Conservation (phyloP, 1,140 invertebrate species). For the Charaxes varanes region DNA sequence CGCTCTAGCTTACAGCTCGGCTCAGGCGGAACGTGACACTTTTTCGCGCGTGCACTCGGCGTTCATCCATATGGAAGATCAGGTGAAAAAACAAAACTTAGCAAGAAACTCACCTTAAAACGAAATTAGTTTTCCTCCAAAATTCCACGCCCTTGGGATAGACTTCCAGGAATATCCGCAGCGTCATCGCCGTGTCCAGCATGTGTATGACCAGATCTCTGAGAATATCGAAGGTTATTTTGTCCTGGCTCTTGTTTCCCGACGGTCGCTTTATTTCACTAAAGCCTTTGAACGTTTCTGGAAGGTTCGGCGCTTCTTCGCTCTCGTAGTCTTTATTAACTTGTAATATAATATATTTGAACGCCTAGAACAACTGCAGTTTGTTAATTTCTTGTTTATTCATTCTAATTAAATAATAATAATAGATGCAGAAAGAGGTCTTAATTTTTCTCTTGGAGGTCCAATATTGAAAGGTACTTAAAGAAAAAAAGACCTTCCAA, state of each 20-base stretch:
- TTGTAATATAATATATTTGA: conserved; percentile 67
- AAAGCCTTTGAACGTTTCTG: conserved; percentile 70
- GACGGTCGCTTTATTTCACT: conserved; percentile 49
- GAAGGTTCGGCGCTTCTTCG: conserved; percentile 59
- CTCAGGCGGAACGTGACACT: too few species aligned
- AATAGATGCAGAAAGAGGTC: too few species aligned
- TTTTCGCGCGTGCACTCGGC: too few species aligned
- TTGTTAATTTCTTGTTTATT: neutral
- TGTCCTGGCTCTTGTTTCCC: conserved; percentile 33
- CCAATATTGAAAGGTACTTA: too few species aligned
- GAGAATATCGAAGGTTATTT: conserved; percentile 70
- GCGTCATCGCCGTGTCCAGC: conserved; percentile 80
- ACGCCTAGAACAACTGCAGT: conserved; percentile 40
- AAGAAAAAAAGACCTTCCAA: too few species aligned
- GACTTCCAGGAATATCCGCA: conserved; percentile 78
- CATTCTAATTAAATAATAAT: too few species aligned
- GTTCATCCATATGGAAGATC: too few species aligned
- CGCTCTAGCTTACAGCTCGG: too few species aligned
- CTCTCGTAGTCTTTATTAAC: conserved; percentile 74
- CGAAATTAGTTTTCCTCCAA: conserved; percentile 74
- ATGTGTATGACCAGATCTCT: conserved; percentile 83
- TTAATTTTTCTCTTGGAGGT: too few species aligned
- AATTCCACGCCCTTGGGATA: conserved; percentile 73
- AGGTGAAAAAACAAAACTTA: too few species aligned
- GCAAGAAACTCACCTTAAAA: conserved; percentile 72